phyloP scores from a whole-genome alignment of 2,888 invertebrate genomes.

The Trichogramma dendrolimi region DNA sequence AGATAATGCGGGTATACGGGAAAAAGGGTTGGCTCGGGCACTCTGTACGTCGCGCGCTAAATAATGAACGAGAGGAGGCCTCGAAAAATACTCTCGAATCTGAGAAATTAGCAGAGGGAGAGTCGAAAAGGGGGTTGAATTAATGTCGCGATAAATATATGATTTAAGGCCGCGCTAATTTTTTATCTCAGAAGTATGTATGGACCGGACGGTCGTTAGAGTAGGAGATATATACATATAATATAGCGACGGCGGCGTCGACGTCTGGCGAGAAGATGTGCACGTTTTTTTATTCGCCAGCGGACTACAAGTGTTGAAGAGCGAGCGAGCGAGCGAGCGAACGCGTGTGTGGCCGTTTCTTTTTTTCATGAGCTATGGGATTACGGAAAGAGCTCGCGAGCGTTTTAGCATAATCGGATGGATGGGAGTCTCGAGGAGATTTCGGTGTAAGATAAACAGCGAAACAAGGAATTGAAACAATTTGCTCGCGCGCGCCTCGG shows the following conservation, averaged over 20 bases:
- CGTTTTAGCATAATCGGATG: slow-evolving; percentile 22
- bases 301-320: slow-evolving; percentile 8
- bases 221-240: slow-evolving; percentile 2
- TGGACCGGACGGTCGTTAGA: slow-evolving; percentile 5
- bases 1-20: neutral
- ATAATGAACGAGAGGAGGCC: slow-evolving; percentile 52
- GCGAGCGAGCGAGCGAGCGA: slow-evolving; percentile 1
- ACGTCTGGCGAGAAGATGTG: too few species aligned
- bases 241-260: neutral
- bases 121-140: slow-evolving; percentile 47
- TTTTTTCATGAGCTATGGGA: slow-evolving; percentile 19
- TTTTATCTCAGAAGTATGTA: slow-evolving; percentile 49
- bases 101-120: slow-evolving; percentile 50
- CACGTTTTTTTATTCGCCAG: too few species aligned
- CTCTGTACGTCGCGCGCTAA: slow-evolving; percentile 39
- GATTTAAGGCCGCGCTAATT: slow-evolving; percentile 53
- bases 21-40: slow-evolving; percentile 10
- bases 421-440: slow-evolving; percentile 1
- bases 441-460: neutral
- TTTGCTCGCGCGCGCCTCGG: slow-evolving; percentile 16
- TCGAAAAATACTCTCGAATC: slow-evolving; percentile 52
- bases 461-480: too few species aligned
- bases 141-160: slow-evolving; percentile 55
- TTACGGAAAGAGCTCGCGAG: neutral
- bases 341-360: slow-evolving; percentile 2